Evolutionary conservation across 2,113 vertebrate genomes (phyloP), one percentile per base, ranked within the genome.

Genomic region (Triplophysa tibetana): DNA sequence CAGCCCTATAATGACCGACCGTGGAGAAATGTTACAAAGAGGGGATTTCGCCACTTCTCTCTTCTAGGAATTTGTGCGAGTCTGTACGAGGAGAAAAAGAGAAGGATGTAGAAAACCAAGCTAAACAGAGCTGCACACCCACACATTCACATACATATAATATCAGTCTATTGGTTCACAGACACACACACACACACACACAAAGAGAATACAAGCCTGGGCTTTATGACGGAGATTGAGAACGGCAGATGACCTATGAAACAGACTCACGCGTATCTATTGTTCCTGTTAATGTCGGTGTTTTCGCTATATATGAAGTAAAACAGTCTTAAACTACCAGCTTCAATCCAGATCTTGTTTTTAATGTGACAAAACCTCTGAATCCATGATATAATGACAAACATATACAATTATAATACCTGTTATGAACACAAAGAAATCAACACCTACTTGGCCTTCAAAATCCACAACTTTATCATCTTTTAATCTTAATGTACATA

Each of bases 171-270:
- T 65, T 77, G 54, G 70, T 65, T 68, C 72, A 75, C 69, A 77
- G 76, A 65, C 72, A 82, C 61, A n/a, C 33, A 80, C 63, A 82
- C 61, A n/a, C 33, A 80, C 63, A 77, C 80, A 65, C 72, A 8
- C 33, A 79, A 48, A 76, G 79, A 84, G 69, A 60, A 77, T 82
- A 84, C 85, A 78, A 76, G 16, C 56, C 78, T 16, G 77, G 68
- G 83, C 81, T 79, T 83, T 89, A 87, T 91, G 91, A 92, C 89
- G 86, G 87, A 90, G 86, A 92, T 90, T 86, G 82, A 87, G 85
- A 88, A 86, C 76, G 90, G 91, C 92, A 93, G 91, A 87, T 92
- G 92, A 93, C 91, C 92, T 92, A 91, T 89, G 88, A 90, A 89
- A 90, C 85, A 88, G 90, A 85, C 89, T 90, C 43, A 13, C 2